Evolutionary conservation across 2,797 vertebrate species (phyloP).

Genomic region (Cossypha niveicapilla): DNA sequence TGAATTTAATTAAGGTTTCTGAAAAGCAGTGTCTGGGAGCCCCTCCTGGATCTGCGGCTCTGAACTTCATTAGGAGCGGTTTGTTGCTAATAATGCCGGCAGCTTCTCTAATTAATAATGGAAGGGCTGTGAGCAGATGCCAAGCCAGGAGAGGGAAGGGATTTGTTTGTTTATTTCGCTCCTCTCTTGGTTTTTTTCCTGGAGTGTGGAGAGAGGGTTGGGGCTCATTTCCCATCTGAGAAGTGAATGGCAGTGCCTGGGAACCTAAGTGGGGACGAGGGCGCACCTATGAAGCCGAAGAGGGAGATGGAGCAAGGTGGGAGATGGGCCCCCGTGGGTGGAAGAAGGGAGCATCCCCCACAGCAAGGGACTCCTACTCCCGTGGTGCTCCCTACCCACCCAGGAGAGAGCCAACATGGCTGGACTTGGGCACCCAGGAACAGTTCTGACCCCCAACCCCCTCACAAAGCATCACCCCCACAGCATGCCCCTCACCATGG

Average conservation of each 20-base stretch:
- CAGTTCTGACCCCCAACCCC: background rate
- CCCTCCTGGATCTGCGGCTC: constrained; percentile 57
- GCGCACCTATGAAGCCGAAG: background rate
- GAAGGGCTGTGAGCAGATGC: constrained; percentile 57
- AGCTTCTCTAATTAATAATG: constrained; percentile 68
- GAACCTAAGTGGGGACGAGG: background rate
- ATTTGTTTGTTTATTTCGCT: constrained; percentile 51
- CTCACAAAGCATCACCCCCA: background rate
- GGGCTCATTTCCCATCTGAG: background rate
- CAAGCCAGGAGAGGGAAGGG: constrained; percentile 51
- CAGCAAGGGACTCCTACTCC: fast-evolving
- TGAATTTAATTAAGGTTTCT: constrained; percentile 57
- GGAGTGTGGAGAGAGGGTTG: background rate
- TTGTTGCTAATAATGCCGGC: constrained; percentile 58
- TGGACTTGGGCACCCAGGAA: background rate
- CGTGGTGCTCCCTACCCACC: fast-evolving
- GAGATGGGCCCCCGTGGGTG: background rate
- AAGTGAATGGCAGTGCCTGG: background rate
- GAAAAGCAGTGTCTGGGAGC: constrained; percentile 52
- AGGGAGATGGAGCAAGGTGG: background rate
- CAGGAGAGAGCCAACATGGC: background rate
- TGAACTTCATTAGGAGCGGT: constrained; percentile 63
- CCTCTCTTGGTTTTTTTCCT: background rate
- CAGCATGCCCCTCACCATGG: background rate
- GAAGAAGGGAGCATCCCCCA: background rate